Evolutionary conservation across 2,888 invertebrate genomes (phyloP), one percentile per base, ranked within the genome.

Genomic region (Drosophila niveifrons): DNA sequence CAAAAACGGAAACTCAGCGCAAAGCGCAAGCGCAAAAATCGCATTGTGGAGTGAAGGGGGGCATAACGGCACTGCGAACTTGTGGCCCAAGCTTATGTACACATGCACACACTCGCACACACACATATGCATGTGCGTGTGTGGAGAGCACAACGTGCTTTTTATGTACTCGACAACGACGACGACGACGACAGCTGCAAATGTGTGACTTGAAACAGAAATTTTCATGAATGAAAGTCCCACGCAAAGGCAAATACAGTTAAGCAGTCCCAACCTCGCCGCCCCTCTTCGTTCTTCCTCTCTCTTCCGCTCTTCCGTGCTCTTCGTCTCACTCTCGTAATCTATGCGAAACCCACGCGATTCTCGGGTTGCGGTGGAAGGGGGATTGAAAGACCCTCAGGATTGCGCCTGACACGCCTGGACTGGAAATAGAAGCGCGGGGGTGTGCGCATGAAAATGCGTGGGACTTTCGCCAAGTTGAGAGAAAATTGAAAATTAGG

Each of bases 191-290:
- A 74, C 36, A 80, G 50, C 76, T 69, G 66, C 67, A 65, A 75
- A 75, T 70, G 73, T 77, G 77, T 78, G 78, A 81, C 80, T 75
- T 70, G 72, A 51, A 76, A 75, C 79, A 74, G 71, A 75, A 80
- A 85, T 89, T 90, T 90, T 91, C 86, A 91, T 91, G 90, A 91
- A 91, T 91, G 90, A 91, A 90, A 89, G 80, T 83, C 91, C 91
- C 90, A 91, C 91, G 91, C 90, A 89, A 79, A 61, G 63, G 56
- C 63, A 64, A 62, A 66, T 53, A 69, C 58, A 70, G 65, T 63
- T 51, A 59, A 59, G 65, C 63, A 66, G 36, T 43, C 34, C 6
- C 56, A 10, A 28, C 41, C 29, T 41, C 28, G 28, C 23, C 23
- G 23, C 23, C 23, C 23, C 23, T 23, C 23, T 23, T 23, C 23